Percentiles rank a stretch among this genome's conserved stretches.
Conservation (phyloP, 2,113 vertebrate genomes). For the Gallinago jamesoni region DNA sequence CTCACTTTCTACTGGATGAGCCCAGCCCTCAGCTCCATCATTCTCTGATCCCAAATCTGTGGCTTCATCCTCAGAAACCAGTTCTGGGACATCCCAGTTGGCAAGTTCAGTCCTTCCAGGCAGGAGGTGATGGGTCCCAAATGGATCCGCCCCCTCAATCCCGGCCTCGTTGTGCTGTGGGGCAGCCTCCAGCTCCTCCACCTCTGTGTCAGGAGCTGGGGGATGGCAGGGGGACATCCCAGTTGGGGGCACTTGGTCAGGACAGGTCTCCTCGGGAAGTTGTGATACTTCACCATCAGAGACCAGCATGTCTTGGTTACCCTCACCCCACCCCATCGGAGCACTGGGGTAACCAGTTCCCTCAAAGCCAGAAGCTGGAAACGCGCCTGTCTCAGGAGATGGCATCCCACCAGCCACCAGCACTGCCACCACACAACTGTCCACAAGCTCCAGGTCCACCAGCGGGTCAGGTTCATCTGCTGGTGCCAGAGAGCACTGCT, state of each 20-base stretch:
- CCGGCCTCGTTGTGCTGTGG: slow-evolving; percentile 19
- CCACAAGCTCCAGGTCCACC: neutral
- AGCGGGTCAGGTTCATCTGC: neutral
- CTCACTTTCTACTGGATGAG: neutral
- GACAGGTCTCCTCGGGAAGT: neutral
- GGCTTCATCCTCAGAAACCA: slow-evolving; percentile 33
- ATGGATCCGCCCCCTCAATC: neutral
- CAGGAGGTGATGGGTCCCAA: neutral
- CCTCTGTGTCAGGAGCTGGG: neutral
- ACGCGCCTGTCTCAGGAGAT: neutral
- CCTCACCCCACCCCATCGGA: slow-evolving; percentile 48
- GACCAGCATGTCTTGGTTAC: slow-evolving; percentile 25
- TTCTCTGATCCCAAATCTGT: slow-evolving; percentile 9
- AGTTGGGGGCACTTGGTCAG: neutral
- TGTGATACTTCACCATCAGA: neutral
- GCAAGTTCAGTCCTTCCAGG: slow-evolving; percentile 12
- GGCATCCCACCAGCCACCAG: neutral
- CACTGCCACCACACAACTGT: neutral
- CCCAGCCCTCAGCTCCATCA: neutral
- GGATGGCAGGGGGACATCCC: slow-evolving; percentile 7
- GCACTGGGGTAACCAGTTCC: neutral
- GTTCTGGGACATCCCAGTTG: slow-evolving; percentile 7
- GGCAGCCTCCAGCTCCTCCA: slow-evolving; percentile 65
- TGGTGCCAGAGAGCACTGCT: neutral
- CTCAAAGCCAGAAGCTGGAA: neutral